Base-by-base conservation (phyloP, 2,797 vertebrate genomes). In the Bryconaethiops microstoma region DNA sequence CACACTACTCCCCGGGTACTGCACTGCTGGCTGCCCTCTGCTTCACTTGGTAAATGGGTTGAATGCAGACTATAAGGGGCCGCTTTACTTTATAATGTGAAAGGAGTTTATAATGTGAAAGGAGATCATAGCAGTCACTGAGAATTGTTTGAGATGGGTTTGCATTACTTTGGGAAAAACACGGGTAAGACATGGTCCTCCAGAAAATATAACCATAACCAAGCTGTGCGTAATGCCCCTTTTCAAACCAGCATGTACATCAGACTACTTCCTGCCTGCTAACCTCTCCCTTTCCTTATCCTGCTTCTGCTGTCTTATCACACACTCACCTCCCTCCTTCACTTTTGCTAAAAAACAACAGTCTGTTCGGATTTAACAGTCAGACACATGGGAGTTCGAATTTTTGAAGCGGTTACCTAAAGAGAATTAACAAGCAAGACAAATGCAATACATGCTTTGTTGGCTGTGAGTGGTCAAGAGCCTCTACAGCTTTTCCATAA, bases 111-210 rank as follows among this genome's bases (percentile, higher is more conserved):
- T 69, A 67, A 80, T 25, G 48, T 5, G 42, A 54, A 39, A 17
- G 40, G 48, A 8, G 8, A 74, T 85, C 82, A 80, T 77, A 82
- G 81, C 81, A 83, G 89, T 88, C 86, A 76, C 84, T 84, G 13
- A 78, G 79, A 83, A 82, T 82, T 79, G 77, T 82, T 83, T 78
- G 25, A 84, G 73, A 74, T 82, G 57, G 87, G 85, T 83, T 86
- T 77, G 78, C 55, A 29, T 84, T 82, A 82, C 86, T 85, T 76
- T 73, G 79, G 69, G 86, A 83, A 88, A 90, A 81, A 86, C 78
- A 83, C 88, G 79, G 77, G 82, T 90, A 88, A 89, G 89, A 74
- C 74, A 70, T n/a, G 72, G 78, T 83, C 83, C 86, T 84, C 77
- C 79, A 67, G 40, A 84, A 80, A 89, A 90, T 90, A 90, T 80